phyloP scores from a whole-genome alignment of 2,113 vertebrate genomes.

The Pomatorhinus ruficollis region DNA sequence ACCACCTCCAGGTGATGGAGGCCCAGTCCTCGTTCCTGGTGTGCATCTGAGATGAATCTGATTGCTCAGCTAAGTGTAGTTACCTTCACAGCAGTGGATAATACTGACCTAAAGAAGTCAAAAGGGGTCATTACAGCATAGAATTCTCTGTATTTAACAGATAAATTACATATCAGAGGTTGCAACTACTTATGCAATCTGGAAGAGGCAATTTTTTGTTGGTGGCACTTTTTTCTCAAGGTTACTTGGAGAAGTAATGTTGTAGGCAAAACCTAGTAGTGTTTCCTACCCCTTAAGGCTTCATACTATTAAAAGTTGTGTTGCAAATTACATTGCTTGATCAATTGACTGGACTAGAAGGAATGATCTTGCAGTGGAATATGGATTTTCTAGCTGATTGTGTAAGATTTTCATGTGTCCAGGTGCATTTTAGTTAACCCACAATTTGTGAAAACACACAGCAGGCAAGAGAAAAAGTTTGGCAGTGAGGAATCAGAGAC shows the following conservation, averaged over 20 bases:
- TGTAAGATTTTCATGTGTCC: not conserved
- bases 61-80: not conserved
- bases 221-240: not conserved
- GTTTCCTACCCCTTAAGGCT: not conserved
- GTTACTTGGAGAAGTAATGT: not conserved
- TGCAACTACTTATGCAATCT: not conserved
- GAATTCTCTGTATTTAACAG: not conserved
- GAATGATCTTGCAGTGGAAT: not conserved
- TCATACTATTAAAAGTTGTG: not conserved
- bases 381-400: not conserved
- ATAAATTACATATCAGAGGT: not conserved
- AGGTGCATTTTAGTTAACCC: not conserved
- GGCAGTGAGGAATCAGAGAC: not conserved
- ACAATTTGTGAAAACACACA: not conserved
- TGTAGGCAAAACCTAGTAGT: not conserved
- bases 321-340: not conserved
- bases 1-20: accelerated
- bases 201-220: not conserved
- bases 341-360: not conserved
- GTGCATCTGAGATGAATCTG: not conserved
- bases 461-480: not conserved
- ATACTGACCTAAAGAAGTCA: not conserved
- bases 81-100: not conserved
- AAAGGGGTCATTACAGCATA: not conserved
- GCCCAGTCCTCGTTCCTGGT: accelerated